Evolutionary conservation across 1,140 invertebrate genomes (phyloP), one percentile per base, ranked within the genome.

Genomic region (Phthorimaea operculella): DNA sequence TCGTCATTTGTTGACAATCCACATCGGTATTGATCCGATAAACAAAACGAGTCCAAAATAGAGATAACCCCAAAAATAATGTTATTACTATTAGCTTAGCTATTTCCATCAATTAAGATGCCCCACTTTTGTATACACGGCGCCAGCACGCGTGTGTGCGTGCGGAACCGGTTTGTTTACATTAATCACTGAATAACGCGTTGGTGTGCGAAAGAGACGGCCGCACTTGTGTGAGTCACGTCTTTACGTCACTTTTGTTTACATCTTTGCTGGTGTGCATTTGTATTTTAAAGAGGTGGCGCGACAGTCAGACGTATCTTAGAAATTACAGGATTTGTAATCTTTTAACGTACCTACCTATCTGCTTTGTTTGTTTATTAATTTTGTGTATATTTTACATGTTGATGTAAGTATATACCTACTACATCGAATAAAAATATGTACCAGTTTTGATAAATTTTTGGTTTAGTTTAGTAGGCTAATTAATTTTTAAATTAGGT

Each of bases 101-200:
- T 39, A 39, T 39, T 39, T 39, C n/a, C 36, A 39, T 68, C 60
- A 61, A 69, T 64, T 64, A 72, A 74, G 72, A 79, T 82, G 79
- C 72, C 79, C 79, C 72, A 82, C 68, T 82, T 82, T 74, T 67
- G 57, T 39, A 10, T 28, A 28, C 21, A 28, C 21, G 64, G 36
- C 45, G 62, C 34, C 48, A 56, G 62, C 56, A 64, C 54, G 51
- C 54, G 61, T 61, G 68, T 72, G 77, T 72, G 75, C 59, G 70
- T 67, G 66, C 60, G 63, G 66, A 64, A 77, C 77, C 72, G 74
- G 79, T 81, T 80, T 84, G 81, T 82, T 83, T 83, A 83, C 79
- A 79, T 78, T 79, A 74, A 74, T 72, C 64, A 72, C 59, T 45
- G 51, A 55, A 39, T 47, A 47, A 36, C 56, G 48, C 55, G 53